Conservation (phyloP, 2,888 invertebrate genomes). For the Candidula unifasciata region DNA sequence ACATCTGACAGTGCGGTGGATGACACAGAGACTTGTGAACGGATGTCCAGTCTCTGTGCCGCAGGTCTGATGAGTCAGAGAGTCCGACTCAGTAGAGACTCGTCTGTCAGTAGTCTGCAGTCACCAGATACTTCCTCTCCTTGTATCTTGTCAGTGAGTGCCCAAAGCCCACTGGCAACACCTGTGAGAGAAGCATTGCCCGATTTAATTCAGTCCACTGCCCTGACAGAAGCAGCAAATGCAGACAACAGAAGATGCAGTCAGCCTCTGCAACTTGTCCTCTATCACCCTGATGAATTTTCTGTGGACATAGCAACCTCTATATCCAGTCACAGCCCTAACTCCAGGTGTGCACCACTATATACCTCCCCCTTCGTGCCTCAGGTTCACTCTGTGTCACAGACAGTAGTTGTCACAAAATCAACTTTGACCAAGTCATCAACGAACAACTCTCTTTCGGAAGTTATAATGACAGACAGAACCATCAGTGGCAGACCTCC, state of each 20-base stretch:
- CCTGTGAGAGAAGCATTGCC: constrained; percentile 44
- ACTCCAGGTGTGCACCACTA: constrained; percentile 8
- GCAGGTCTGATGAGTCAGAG: constrained; percentile 48
- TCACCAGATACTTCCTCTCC: constrained; percentile 21
- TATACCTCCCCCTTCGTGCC: constrained; percentile 55
- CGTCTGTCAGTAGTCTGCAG: constrained; percentile 45
- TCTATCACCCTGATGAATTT: constrained; percentile 58
- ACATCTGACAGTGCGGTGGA: constrained; percentile 18
- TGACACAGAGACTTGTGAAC: constrained; percentile 30
- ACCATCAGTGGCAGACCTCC: not conserved
- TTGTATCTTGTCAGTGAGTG: not conserved
- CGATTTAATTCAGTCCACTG: constrained; percentile 45
- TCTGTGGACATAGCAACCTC: constrained; percentile 52
- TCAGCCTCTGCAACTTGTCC: constrained; percentile 50
- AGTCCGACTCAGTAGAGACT: constrained; percentile 46
- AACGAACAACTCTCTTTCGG: constrained; percentile 44
- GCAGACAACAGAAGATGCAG: not conserved
- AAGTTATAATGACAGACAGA: not conserved
- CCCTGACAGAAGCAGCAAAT: not conserved
- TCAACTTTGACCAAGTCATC: constrained; percentile 46
- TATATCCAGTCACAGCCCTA: constrained; percentile 24
- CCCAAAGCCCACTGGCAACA: constrained; percentile 38
- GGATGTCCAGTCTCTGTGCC: constrained; percentile 50
- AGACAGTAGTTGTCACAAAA: constrained; percentile 55
- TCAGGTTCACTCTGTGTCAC: constrained; percentile 53